A percentile compares a stretch with the other conserved stretches of the same genome.
phyloP scores from a whole-genome alignment of 2,113 vertebrate species.

The Pterocles orientalis region DNA sequence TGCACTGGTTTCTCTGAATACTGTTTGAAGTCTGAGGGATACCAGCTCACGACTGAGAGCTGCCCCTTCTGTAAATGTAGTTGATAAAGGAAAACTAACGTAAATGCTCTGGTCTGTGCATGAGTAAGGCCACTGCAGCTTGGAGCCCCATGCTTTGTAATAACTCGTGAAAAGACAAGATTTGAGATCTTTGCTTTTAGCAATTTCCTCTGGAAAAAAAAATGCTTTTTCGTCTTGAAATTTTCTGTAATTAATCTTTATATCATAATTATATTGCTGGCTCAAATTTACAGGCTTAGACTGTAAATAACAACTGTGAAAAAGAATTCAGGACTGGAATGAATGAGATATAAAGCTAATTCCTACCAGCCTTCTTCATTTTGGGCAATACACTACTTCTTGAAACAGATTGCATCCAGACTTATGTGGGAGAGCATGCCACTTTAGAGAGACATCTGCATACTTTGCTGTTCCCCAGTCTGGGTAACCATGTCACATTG shows the following conservation, averaged over 20 bases:
- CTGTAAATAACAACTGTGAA: slow-evolving; percentile 55
- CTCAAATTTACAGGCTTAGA: slow-evolving; percentile 46
- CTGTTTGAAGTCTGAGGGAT: background rate
- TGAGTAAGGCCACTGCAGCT: background rate
- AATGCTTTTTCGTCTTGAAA: slow-evolving; percentile 21
- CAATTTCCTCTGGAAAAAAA: background rate
- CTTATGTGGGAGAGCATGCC: background rate
- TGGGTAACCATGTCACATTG: background rate
- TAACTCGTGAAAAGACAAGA: background rate
- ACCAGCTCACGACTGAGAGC: background rate
- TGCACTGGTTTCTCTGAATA: background rate
- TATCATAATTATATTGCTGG: slow-evolving; percentile 60
- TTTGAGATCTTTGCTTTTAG: slow-evolving; percentile 4
- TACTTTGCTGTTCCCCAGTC: background rate
- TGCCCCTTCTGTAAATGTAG: background rate
- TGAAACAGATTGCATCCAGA: background rate
- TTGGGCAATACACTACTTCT: background rate
- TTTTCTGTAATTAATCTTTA: slow-evolving; percentile 61
- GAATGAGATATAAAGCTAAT: slow-evolving; percentile 30
- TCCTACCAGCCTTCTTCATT: background rate
- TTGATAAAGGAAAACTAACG: background rate
- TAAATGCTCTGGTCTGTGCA: background rate
- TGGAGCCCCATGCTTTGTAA: background rate
- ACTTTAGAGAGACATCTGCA: background rate
- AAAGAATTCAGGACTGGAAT: slow-evolving; percentile 34